Evolutionary conservation across 2,888 invertebrate genomes (phyloP).

Genomic region (Conus canariensis): DNA sequence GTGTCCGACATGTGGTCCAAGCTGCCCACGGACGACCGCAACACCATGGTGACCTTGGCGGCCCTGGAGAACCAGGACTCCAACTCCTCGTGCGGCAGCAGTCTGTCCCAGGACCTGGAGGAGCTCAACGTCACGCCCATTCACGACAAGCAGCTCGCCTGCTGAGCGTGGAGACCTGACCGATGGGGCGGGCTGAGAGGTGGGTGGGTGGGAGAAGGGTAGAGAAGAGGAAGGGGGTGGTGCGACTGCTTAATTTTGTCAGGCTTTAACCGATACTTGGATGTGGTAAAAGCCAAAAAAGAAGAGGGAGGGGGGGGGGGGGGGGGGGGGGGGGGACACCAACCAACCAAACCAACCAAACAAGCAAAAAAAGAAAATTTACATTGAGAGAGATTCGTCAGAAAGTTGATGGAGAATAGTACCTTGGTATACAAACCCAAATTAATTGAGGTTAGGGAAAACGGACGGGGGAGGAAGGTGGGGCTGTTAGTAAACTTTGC

Average conservation of each 20-base stretch:
- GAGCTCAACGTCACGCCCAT: constrained; percentile 53
- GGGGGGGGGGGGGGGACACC: no score
- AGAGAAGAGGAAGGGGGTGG: background rate
- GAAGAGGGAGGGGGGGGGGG: background rate
- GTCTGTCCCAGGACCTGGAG: constrained; percentile 53
- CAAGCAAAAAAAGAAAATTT: no score
- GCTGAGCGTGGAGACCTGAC: background rate
- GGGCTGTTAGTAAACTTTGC: no score
- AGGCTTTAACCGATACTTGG: background rate
- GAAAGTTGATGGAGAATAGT: no score
- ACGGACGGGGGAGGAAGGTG: no score
- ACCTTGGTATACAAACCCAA: no score
- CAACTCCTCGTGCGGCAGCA: constrained; percentile 32
- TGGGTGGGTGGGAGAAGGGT: background rate
- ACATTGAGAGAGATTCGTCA: no score
- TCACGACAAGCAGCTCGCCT: background rate
- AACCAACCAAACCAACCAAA: no score
- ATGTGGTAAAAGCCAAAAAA: background rate
- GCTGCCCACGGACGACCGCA: constrained; percentile 53
- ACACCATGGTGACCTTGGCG: constrained; percentile 57
- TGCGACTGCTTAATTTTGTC: background rate
- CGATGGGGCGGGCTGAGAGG: background rate
- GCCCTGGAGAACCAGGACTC: constrained; percentile 54
- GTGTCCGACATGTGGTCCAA: constrained; percentile 58
- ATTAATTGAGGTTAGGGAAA: no score